Conservation (phyloP, 2,797 vertebrate genomes). For the Gastrophryne carolinensis region DNA sequence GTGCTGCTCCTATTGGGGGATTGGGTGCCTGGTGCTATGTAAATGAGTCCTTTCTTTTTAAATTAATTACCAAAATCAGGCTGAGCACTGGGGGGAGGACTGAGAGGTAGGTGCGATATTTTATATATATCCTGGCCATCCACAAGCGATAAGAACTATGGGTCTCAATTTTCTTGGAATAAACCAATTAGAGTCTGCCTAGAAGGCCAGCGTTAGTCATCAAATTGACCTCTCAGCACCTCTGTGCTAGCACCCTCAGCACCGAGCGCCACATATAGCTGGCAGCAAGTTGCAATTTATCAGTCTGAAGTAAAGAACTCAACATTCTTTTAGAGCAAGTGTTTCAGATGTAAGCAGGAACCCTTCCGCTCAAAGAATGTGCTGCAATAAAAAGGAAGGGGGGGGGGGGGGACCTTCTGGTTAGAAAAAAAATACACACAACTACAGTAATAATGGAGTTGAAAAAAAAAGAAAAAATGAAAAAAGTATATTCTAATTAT, state of each 20-base stretch:
- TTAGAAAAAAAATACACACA: slow-evolving; percentile 67
- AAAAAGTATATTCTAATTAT: slow-evolving; percentile 81
- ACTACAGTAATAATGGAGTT: slow-evolving; percentile 75
- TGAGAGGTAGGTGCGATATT: too few species aligned
- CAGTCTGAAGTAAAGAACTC: neutral
- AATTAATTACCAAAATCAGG: too few species aligned
- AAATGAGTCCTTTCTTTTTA: too few species aligned
- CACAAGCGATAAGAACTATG: too few species aligned
- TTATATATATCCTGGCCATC: too few species aligned
- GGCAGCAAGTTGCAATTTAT: neutral
- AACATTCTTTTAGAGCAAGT: slow-evolving; percentile 28
- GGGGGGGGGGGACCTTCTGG: neutral
- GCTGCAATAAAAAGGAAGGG: slow-evolving; percentile 4
- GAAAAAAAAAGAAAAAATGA: slow-evolving; percentile 69
- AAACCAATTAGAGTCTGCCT: too few species aligned
- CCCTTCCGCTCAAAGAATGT: slow-evolving; percentile 59
- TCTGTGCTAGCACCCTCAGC: neutral
- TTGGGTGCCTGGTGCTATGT: too few species aligned
- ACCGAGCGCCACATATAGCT: neutral
- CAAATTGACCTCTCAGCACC: neutral
- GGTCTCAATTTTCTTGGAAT: too few species aligned
- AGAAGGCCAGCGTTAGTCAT: too few species aligned
- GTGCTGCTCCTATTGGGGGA: too few species aligned
- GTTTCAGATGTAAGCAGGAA: slow-evolving; percentile 12
- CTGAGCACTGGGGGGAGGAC: too few species aligned